Evolutionary conservation across 2,888 invertebrate species (phyloP), one percentile per base, ranked within the genome.

Genomic region (Limenitis camilla): DNA sequence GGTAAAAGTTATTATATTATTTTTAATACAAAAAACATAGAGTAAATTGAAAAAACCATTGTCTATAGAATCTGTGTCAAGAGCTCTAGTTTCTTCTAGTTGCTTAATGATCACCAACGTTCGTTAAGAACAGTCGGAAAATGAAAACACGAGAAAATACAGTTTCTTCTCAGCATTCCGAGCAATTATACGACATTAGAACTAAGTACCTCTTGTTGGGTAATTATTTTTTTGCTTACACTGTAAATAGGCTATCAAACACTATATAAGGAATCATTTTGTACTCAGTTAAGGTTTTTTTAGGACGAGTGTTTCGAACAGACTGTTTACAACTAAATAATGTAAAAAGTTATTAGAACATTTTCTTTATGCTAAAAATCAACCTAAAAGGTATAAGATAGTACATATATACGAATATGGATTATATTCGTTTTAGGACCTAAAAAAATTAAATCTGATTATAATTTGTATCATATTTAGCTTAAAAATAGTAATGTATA

Each of bases 81-180:
- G 57, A 30, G 42, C 30, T 27, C 43, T 49, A 55, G 52, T 57
- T 55, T 45, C 55, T 31, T 43, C 38, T 45, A 52, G 55, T 57
- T 55, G 55, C 57, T 47, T 57, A 57, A 57, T 57, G 57, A 55
- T 55, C 57, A 44, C 39, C 42, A 40, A 35, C 54, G 55, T 55
- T 57, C 42, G 55, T 57, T 57, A 55, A 49, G 51, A 52, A 44
- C 38, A 45, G 39, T 9, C 45, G 39, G 45, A 45, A 49, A 55
- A 55, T 49, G 52, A 45, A 50, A 31, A 32, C 40, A 44, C 6
- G 35, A 36, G 39, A 50, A 49, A 49, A 43, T 10, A 11, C 29
- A 29, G 32, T 40, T 33, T 44, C 31, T 44, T 41, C 19, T 19
- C 19, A 19, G 19, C 19, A 19, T 19, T 36, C n/a, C 10, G 35